Percentiles rank a stretch among this genome's conserved stretches.
These are phyloP conservation scores for Malacoraja senta DNA, from an alignment of 2,797 vertebrate species.

Conservation along the genomic window DNA sequence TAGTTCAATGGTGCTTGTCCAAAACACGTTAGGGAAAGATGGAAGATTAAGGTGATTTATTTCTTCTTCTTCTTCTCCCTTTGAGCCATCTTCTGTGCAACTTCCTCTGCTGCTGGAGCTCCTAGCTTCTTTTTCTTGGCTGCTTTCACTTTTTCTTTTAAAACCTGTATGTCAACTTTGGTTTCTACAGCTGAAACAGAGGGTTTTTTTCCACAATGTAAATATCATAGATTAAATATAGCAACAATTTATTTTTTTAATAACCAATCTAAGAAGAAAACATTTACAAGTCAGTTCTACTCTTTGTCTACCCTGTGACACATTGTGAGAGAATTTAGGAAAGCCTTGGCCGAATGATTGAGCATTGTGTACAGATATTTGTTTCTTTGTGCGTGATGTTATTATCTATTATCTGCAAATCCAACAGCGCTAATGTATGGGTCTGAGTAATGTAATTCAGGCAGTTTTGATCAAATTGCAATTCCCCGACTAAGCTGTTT, in stretches of 20 bases:
- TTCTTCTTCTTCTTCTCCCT: slow-evolving; percentile 66
- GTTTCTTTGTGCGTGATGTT: no score
- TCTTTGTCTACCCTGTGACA: no score
- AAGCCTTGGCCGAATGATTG: no score
- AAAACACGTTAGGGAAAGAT: not conserved
- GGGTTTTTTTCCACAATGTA: not conserved
- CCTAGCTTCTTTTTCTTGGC: slow-evolving; percentile 88
- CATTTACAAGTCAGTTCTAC: no score
- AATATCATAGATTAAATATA: not conserved
- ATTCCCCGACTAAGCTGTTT: no score
- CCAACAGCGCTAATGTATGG: no score
- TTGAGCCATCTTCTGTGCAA: slow-evolving; percentile 54
- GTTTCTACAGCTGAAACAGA: slow-evolving; percentile 61
- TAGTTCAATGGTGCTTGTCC: not conserved
- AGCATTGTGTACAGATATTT: no score
- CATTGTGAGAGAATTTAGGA: no score
- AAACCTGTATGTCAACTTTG: slow-evolving; percentile 78
- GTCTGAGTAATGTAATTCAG: no score
- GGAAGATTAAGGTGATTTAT: slow-evolving; percentile 36
- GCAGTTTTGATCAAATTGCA: no score
- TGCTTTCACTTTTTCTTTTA: slow-evolving; percentile 89
- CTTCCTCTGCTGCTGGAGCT: slow-evolving; percentile 67
- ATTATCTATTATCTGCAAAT: no score
- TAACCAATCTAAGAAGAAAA: no score
- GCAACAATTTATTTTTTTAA: not conserved